Percentiles rank a stretch among this genome's conserved stretches.
Evolutionary conservation across 92 coral and sea anemone genomes (phyloP).

Genomic region (Zoanthus sociatus): DNA sequence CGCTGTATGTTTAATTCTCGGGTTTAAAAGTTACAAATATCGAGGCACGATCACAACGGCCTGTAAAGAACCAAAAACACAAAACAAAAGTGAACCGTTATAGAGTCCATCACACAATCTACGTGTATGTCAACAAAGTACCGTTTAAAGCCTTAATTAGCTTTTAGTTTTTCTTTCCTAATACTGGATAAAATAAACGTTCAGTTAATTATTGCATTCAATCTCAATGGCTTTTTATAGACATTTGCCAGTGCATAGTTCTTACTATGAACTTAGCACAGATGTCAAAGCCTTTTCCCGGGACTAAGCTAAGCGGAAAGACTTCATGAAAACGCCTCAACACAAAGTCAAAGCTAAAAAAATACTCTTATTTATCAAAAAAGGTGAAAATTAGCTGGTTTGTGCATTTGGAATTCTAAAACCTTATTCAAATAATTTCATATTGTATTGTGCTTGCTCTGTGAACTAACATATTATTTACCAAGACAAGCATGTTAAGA

Average conservation of each 20-base stretch:
- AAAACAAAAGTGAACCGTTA: neutral
- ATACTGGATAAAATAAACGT: slow-evolving; percentile 28
- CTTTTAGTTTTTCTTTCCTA: slow-evolving; percentile 17
- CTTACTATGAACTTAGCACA: neutral
- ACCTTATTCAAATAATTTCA: slow-evolving; percentile 17
- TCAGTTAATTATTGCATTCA: slow-evolving; percentile 21
- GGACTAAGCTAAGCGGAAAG: slow-evolving; percentile 13
- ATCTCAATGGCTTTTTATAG: neutral
- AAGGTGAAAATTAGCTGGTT: neutral
- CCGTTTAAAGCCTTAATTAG: slow-evolving; percentile 21
- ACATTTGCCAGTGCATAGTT: slow-evolving; percentile 21
- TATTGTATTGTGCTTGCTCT: slow-evolving; percentile 20
- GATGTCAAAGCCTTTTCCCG: slow-evolving; percentile 30
- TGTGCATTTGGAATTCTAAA: slow-evolving; percentile 13
- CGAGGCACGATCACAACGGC: neutral
- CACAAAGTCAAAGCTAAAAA: neutral
- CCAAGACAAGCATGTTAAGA: slow-evolving; percentile 34
- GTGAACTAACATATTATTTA: slow-evolving; percentile 3
- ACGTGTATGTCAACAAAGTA: slow-evolving; percentile 16
- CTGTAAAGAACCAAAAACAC: neutral
- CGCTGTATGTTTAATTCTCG: neutral
- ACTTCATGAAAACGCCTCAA: neutral
- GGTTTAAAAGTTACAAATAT: neutral
- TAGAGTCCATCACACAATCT: neutral
- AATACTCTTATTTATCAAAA: neutral